Base-by-base conservation (phyloP, 2,113 vertebrate species). In the Oreamnos americanus region DNA sequence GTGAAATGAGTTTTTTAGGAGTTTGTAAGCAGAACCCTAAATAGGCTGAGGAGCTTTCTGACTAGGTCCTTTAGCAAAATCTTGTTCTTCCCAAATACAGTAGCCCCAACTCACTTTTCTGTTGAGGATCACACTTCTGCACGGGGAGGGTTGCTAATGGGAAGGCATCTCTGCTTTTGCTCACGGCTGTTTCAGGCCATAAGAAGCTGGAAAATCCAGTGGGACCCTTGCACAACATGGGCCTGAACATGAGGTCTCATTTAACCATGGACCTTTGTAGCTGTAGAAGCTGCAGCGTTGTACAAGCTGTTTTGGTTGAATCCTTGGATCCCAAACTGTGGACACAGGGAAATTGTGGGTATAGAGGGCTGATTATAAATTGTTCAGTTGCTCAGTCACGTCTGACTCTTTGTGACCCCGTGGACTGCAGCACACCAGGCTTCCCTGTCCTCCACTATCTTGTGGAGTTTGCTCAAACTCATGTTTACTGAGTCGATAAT, bases 91-190 rank as follows among this genome's bases (percentile, higher is more conserved):
- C 45, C 45, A 78, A 85, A 81, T 78, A 39, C 64, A 87, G 45
- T 83, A n/a, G 47, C 67, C 45, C 49, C 64, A 6, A 19, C 2
- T 90, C 26, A 23, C 2, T 86, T 83, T 58, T 84, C 60, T 67
- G 67, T 67, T 76, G 79, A 49, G 58, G 58, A 25, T 43, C 19
- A n/a, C 4, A 12, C 67, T 23, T 39, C 49, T 39, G 4, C 17
- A 2, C 0, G 51, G 4, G 39, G 47, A 36, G 58, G 13, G 16
- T 23, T 81, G 17, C 9, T 1, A 0, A 12, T 1, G 7, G 26
- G 14, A 51, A 74, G 26, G 6, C 7, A 2, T 13, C 21, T 55
- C 39, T 91, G 76, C 36, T 49, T 95, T 78, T 6, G 9, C 25
- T 10, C 6, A 7, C 10, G 25, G 28, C 36, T 28, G 30, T 78